These are phyloP conservation scores for Actinostola sp. DNA, from an alignment of 92 coral and sea anemone species.

Conservation along the genomic window DNA sequence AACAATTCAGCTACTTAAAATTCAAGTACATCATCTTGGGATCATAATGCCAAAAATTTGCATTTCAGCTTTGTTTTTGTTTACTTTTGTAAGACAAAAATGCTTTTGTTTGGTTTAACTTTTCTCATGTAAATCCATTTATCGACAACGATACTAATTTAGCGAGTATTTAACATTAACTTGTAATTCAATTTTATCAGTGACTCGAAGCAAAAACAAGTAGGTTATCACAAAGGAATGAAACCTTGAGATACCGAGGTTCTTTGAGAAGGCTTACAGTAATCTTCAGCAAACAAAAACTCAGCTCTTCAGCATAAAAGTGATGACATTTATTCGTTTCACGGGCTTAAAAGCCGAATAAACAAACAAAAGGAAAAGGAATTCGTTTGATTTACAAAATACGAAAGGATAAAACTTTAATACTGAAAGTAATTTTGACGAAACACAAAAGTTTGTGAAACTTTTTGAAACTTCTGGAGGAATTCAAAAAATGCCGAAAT, in stretches of 20 bases:
- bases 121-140: background rate
- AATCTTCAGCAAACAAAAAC: constrained; percentile 10
- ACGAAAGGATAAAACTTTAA: background rate
- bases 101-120: constrained; percentile 12
- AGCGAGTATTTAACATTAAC: background rate
- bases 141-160: background rate
- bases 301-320: background rate
- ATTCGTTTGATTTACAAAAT: background rate
- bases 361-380: background rate
- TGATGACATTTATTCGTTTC: constrained; percentile 18
- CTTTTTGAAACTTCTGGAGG: background rate
- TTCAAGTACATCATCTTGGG: constrained; percentile 23
- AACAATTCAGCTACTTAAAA: constrained; percentile 21
- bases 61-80: constrained; percentile 22
- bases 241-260: background rate
- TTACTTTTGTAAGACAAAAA: constrained; percentile 23
- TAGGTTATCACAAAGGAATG: background rate
- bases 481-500: background rate
- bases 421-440: background rate
- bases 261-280: background rate
- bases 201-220: background rate
- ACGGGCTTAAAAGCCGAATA: constrained; percentile 6
- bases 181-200: background rate
- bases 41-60: constrained; percentile 24
- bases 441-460: background rate